Evolutionary conservation across 2,888 invertebrate species (phyloP), one percentile per base, ranked within the genome.

Genomic region (Drosophila gaucha): DNA sequence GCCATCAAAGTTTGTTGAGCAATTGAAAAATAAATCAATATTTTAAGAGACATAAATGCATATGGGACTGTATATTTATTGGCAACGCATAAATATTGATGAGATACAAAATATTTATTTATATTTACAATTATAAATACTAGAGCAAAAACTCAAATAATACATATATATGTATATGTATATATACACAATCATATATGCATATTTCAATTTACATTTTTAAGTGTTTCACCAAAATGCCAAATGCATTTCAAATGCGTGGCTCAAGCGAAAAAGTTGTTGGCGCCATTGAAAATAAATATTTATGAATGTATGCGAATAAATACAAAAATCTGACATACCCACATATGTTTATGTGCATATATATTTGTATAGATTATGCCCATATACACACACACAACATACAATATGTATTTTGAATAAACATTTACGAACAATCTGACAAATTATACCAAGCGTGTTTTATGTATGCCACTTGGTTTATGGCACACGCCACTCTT

Each of bases 221-320:
- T 79, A 85, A 83, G 80, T 83, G 80, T 83, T 86, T 79, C 72
- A 82, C 72, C 69, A 72, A 74, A 80, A 84, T 65, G 85, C 78
- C 78, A 68, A 82, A 79, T 58, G 80, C 85, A 80, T 85, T 85
- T 74, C 46, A 80, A 82, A 85, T 82, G 82, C 72, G 47, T 54
- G 73, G 57, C 67, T 22, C 38, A 62, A 46, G 59, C 66, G 41
- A 44, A 60, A 79, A 71, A 64, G 16, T 65, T 76, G 59, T 69
- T 76, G 72, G 64, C 69, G 47, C 77, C 67, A 63, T 67, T 65
- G 75, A 66, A 71, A 67, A 71, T 74, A 69, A 70, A 68, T 77
- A 78, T 60, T 73, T 72, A 72, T 66, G 65, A 67, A 74, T 67
- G 49, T 68, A 60, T 39, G 59, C 70, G 47, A 54, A 55, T 58